Percentiles rank a stretch among this genome's conserved stretches.
These are phyloP conservation scores for Trilocha varians DNA, from an alignment of 2,888 invertebrate genomes.

Conservation along the genomic window DNA sequence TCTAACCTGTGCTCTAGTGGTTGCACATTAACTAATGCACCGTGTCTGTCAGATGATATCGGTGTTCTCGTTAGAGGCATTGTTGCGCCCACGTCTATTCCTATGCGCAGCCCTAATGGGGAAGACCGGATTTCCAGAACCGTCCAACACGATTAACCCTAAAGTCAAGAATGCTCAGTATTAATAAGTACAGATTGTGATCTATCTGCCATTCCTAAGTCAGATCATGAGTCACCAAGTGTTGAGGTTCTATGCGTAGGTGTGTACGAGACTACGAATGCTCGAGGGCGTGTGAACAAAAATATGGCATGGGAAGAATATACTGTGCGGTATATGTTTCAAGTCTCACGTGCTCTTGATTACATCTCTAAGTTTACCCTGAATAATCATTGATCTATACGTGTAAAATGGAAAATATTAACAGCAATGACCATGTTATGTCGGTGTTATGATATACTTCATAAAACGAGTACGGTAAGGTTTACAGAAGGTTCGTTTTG, in stretches of 20 bases:
- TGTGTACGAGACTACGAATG: slow-evolving; percentile 39
- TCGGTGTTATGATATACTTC: too few species aligned
- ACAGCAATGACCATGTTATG: too few species aligned
- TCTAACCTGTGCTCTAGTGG: slow-evolving; percentile 27
- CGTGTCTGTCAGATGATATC: slow-evolving; percentile 60
- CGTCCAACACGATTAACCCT: not conserved
- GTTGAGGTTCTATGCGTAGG: slow-evolving; percentile 38
- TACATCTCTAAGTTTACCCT: slow-evolving; percentile 41
- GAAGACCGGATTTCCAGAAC: not conserved
- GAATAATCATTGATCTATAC: slow-evolving; percentile 45
- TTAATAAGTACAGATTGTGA: not conserved
- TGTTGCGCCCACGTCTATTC: slow-evolving; percentile 54
- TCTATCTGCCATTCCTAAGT: slow-evolving; percentile 17
- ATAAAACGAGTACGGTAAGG: slow-evolving; percentile 13
- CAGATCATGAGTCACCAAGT: slow-evolving; percentile 36
- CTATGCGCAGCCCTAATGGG: slow-evolving; percentile 40
- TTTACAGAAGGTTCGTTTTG: slow-evolving; percentile 4
- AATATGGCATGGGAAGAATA: slow-evolving; percentile 25
- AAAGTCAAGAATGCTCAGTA: not conserved
- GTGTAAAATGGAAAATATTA: slow-evolving; percentile 33
- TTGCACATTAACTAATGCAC: slow-evolving; percentile 52
- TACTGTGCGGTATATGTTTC: slow-evolving; percentile 45
- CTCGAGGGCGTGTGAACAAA: slow-evolving; percentile 51
- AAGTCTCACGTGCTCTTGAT: slow-evolving; percentile 56
- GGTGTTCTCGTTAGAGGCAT: slow-evolving; percentile 56